These are phyloP conservation scores for Pseudomugil gertrudae DNA, from an alignment of 2,797 vertebrate species.

Conservation along the genomic window DNA sequence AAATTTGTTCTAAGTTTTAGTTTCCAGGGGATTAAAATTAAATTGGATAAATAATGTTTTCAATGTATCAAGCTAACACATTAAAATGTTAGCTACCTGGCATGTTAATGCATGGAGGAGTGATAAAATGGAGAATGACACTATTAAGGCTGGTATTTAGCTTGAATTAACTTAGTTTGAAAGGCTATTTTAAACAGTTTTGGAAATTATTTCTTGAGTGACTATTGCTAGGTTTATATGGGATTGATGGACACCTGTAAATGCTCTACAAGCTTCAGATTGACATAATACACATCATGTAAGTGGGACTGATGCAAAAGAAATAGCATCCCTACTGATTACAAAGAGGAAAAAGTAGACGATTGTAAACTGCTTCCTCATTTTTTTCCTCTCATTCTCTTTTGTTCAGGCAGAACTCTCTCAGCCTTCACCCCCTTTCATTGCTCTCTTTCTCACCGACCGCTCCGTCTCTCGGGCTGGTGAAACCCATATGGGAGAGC, in stretches of 20 bases:
- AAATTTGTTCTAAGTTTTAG: neutral
- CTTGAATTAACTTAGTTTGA: neutral
- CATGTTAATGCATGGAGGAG: neutral
- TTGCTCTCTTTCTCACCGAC: slow-evolving; percentile 13
- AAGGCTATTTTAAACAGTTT: neutral
- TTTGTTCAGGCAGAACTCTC: slow-evolving; percentile 8
- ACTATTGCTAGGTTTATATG: neutral
- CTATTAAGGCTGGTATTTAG: neutral
- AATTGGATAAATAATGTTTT: neutral
- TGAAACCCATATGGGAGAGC: slow-evolving; percentile 84
- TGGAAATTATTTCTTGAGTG: neutral
- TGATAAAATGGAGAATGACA: neutral
- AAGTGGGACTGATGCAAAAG: slow-evolving; percentile 6
- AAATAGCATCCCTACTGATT: neutral
- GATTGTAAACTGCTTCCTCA: neutral
- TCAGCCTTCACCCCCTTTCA: slow-evolving; percentile 10
- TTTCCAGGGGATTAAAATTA: neutral
- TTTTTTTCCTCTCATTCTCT: neutral
- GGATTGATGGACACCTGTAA: neutral
- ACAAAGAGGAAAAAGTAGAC: neutral
- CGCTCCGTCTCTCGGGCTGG: slow-evolving; percentile 47
- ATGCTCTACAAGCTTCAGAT: neutral
- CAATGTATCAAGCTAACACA: neutral
- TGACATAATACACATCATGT: neutral
- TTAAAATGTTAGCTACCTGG: too few species aligned